phyloP scores from a whole-genome alignment of 1,140 invertebrate species.

The Drosophila leontia region DNA sequence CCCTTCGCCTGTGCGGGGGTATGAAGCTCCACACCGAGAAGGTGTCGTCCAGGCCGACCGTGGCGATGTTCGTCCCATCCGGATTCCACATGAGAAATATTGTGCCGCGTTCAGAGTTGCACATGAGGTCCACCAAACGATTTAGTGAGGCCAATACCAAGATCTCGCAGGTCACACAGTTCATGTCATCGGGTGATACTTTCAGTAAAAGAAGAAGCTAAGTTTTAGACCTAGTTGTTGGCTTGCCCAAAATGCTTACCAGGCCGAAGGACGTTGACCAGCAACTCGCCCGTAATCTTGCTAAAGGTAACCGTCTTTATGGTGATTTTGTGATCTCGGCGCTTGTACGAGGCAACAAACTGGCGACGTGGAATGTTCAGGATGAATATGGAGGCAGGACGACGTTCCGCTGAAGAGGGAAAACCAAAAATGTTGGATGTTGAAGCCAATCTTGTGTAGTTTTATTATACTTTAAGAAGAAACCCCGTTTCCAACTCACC shows the following conservation, averaged over 20 bases:
- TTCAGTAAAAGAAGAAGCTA: neutral
- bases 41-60: slow-evolving; percentile 72
- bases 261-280: slow-evolving; percentile 65
- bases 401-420: slow-evolving; percentile 51
- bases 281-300: slow-evolving; percentile 77
- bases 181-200: slow-evolving; percentile 40
- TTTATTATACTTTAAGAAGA: neutral
- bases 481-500: slow-evolving; percentile 45
- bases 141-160: slow-evolving; percentile 75
- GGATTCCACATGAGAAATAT: slow-evolving; percentile 80
- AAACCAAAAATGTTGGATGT: neutral
- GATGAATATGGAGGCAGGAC: slow-evolving; percentile 67
- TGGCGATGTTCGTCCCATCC: slow-evolving; percentile 75
- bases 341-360: slow-evolving; percentile 73
- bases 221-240: neutral
- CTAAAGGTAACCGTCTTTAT: slow-evolving; percentile 72
- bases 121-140: slow-evolving; percentile 72
- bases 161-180: slow-evolving; percentile 54
- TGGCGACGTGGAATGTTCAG: slow-evolving; percentile 65
- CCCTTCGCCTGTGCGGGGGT: slow-evolving; percentile 29
- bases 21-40: slow-evolving; percentile 78
- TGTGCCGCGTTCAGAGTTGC: slow-evolving; percentile 55
- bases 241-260: slow-evolving; percentile 30
- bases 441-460: neutral
- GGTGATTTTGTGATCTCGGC: slow-evolving; percentile 55